Evolutionary conservation across 2,797 vertebrate genomes (phyloP).

Genomic region (Limnodromus scolopaceus): DNA sequence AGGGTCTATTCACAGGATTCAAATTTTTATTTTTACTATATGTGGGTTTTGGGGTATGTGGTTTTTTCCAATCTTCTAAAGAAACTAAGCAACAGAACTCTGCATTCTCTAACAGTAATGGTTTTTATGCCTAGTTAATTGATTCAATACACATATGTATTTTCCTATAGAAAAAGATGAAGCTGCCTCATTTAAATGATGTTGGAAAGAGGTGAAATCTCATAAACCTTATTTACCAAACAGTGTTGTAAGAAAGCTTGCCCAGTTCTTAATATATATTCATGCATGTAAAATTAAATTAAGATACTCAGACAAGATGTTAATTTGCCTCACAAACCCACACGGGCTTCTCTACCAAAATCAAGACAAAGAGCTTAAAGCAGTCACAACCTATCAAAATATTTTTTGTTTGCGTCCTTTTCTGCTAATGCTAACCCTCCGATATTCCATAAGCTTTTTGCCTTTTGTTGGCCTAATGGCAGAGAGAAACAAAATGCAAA

Average conservation of each 20-base stretch:
- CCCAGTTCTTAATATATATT: neutral
- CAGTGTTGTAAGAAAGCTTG: neutral
- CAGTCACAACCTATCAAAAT: neutral
- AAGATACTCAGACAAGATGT: neutral
- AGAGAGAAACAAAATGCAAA: neutral
- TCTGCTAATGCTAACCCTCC: neutral
- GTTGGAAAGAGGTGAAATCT: neutral
- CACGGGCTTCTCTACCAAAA: neutral
- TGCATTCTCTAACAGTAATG: neutral
- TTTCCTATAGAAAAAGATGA: neutral
- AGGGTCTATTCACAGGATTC: neutral
- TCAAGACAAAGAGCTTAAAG: neutral
- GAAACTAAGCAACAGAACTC: neutral
- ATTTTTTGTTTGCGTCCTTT: neutral
- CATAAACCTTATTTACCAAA: neutral
- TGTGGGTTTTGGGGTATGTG: fast-evolving
- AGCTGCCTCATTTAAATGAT: neutral
- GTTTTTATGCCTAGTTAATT: neutral
- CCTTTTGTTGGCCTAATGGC: neutral
- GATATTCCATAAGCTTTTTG: neutral
- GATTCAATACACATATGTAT: neutral
- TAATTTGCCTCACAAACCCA: neutral
- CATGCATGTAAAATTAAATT: neutral
- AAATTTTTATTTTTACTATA: neutral
- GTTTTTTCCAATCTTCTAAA: neutral